Evolutionary conservation across 2,113 vertebrate genomes (phyloP).

Genomic region (Smithornis capensis): DNA sequence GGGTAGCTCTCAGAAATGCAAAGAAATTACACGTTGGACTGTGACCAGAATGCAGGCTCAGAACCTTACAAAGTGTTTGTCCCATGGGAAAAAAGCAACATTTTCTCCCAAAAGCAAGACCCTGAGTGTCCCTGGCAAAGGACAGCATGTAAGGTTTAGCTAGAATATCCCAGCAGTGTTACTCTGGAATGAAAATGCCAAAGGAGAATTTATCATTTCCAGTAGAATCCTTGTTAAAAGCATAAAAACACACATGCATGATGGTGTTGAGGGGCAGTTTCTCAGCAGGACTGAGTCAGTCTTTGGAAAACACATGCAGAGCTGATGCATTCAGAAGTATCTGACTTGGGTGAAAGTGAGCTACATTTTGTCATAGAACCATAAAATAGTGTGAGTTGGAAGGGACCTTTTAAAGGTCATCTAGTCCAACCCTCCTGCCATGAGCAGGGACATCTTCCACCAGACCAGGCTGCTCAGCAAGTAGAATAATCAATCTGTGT

Average conservation of each 20-base stretch:
- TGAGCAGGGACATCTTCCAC: not conserved
- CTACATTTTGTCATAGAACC: not conserved
- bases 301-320: not conserved
- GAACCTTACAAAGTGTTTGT: not conserved
- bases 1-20: not conserved
- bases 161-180: not conserved
- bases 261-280: not conserved
- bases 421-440: not conserved
- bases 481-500: not conserved
- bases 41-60: constrained; percentile 20
- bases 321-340: not conserved
- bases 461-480: not conserved
- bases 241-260: not conserved
- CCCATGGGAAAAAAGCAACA: not conserved
- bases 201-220: constrained; percentile 71
- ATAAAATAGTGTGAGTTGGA: not conserved
- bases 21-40: not conserved
- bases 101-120: not conserved
- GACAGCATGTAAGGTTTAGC: not conserved
- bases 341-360: not conserved
- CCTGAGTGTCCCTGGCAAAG: not conserved
- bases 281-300: not conserved
- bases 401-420: not conserved
- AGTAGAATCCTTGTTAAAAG: constrained; percentile 74
- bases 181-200: constrained; percentile 16